phyloP scores from a whole-genome alignment of 2,797 vertebrate genomes.

The Dendrocincla tyrannina region DNA sequence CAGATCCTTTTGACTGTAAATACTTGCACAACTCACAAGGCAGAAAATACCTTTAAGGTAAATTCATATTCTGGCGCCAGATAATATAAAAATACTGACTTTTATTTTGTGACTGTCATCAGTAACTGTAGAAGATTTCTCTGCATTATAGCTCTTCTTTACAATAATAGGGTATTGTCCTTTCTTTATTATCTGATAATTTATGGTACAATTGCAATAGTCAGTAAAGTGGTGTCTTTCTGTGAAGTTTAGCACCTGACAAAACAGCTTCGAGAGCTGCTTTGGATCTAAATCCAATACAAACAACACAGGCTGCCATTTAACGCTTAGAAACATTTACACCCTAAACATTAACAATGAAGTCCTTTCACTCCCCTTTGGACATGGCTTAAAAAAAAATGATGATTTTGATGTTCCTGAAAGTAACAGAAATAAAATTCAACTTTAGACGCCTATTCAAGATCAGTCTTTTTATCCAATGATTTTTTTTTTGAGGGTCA shows the following conservation, averaged over 20 bases:
- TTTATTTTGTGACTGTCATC: neutral
- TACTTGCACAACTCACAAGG: neutral
- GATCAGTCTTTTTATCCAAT: neutral
- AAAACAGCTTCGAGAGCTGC: constrained; percentile 50
- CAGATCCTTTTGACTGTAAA: neutral
- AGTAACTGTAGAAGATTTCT: neutral
- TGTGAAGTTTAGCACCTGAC: constrained; percentile 45
- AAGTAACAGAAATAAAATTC: neutral
- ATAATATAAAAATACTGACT: neutral
- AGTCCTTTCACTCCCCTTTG: constrained; percentile 15
- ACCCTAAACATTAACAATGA: constrained; percentile 48
- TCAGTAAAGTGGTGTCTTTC: neutral
- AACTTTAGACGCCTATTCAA: neutral
- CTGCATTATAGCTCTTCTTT: neutral
- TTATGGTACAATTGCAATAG: neutral
- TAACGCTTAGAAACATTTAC: constrained; percentile 33
- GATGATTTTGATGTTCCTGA: neutral
- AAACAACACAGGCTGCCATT: constrained; percentile 39
- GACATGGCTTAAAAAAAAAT: neutral
- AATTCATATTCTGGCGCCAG: neutral
- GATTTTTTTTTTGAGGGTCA: neutral
- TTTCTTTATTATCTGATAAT: neutral
- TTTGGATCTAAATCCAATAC: constrained; percentile 51
- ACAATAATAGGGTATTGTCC: constrained; percentile 18
- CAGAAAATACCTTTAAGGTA: neutral